These are phyloP conservation scores for Leuciscus idus DNA, from an alignment of 2,113 vertebrate species.

Conservation along the genomic window DNA sequence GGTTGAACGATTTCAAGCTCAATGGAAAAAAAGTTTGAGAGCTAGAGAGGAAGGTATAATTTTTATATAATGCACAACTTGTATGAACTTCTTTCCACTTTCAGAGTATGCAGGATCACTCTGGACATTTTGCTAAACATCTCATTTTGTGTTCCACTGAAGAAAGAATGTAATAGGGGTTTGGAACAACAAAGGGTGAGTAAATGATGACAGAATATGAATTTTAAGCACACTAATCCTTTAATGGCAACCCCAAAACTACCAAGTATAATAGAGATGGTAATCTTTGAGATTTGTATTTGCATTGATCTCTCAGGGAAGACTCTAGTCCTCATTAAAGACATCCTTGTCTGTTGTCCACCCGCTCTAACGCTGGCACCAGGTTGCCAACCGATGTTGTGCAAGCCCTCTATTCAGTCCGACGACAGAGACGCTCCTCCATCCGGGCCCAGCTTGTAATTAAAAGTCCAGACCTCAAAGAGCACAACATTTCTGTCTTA, in stretches of 20 bases:
- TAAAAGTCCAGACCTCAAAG: slow-evolving; percentile 75
- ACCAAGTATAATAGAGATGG: not conserved
- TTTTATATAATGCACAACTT: not conserved
- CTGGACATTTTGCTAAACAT: not conserved
- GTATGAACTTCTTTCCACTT: not conserved
- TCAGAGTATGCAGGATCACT: not conserved
- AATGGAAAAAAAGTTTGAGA: not conserved
- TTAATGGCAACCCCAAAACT: not conserved
- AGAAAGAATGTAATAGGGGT: not conserved
- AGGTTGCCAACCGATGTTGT: slow-evolving; percentile 65
- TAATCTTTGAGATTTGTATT: slow-evolving; percentile 2
- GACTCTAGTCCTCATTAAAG: slow-evolving; percentile 4
- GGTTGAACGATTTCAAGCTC: not conserved
- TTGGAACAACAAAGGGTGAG: not conserved
- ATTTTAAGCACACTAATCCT: not conserved
- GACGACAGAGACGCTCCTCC: slow-evolving; percentile 70
- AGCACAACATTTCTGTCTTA: slow-evolving; percentile 71
- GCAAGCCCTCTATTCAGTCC: slow-evolving; percentile 71
- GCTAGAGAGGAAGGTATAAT: not conserved
- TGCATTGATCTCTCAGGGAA: not conserved
- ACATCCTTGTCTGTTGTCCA: slow-evolving; percentile 62
- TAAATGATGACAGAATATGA: not conserved
- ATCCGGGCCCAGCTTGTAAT: slow-evolving; percentile 71
- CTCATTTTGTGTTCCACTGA: not conserved
- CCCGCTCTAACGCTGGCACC: slow-evolving; percentile 68